These are phyloP conservation scores for Adelphocoris suturalis DNA, from an alignment of 2,888 invertebrate species.

Conservation along the genomic window DNA sequence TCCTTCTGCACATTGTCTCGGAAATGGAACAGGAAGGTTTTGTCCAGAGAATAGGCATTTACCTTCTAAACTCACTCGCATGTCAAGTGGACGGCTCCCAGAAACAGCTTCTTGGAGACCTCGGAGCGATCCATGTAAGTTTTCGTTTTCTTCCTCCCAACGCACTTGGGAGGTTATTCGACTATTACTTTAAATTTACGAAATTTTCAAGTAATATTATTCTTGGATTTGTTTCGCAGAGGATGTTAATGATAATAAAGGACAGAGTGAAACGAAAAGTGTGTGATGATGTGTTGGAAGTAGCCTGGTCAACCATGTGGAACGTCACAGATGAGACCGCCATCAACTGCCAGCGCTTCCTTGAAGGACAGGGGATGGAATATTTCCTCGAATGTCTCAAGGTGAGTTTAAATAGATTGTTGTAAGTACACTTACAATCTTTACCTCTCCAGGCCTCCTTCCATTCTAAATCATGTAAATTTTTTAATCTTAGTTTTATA, in stretches of 20 bases:
- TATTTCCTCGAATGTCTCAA: constrained; percentile 92
- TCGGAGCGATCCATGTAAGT: constrained; percentile 91
- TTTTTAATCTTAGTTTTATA: too few relatives aligned
- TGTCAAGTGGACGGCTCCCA: constrained; percentile 97
- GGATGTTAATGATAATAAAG: constrained; percentile 92
- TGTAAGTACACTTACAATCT: too few relatives aligned
- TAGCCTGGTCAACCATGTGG: constrained; percentile 99
- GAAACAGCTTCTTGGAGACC: constrained; percentile 93
- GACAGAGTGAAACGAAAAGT: constrained; percentile 87
- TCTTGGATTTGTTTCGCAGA: constrained; percentile 79
- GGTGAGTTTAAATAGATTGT: constrained; percentile 80
- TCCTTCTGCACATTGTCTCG: constrained; percentile 89
- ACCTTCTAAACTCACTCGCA: constrained; percentile 95
- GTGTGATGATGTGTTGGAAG: constrained; percentile 97
- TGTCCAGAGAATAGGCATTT: constrained; percentile 96
- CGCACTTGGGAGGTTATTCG: too few relatives aligned
- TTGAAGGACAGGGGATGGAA: constrained; percentile 93
- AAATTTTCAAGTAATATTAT: too few relatives aligned
- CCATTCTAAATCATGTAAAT: too few relatives aligned
- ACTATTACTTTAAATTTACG: too few relatives aligned
- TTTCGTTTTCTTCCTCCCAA: not conserved
- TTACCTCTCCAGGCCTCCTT: too few relatives aligned
- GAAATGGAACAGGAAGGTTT: constrained; percentile 92
- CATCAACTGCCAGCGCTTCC: constrained; percentile 93
- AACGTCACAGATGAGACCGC: constrained; percentile 98